Evolutionary conservation across 2,888 invertebrate species (phyloP), one percentile per base, ranked within the genome.

Genomic region (Chrysopilus asiliformis): DNA sequence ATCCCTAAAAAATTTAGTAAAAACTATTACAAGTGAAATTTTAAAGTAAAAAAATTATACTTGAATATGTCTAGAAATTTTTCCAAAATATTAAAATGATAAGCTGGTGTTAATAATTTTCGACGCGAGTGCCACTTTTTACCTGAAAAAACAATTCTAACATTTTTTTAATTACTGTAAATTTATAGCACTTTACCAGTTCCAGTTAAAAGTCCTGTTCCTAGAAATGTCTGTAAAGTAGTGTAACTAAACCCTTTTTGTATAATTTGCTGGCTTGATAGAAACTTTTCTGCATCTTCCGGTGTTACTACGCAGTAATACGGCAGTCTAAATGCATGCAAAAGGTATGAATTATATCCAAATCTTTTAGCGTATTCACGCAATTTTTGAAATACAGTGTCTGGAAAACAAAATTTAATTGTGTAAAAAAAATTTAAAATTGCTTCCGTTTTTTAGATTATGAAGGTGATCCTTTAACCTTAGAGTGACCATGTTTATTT

Each of bases 11-110:
- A 61, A 17, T 61, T 57, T 4, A 72, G 65, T 43, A 79, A 76
- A 41, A 71, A 70, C 8, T 7, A 25, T n/a, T n/a, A 6, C n/a
- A 13, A 25, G 13, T 4, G 5, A 25, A 26, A 26, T 8, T 5
- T 8, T 10, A 24, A 51, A 50, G 7, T 39, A 38, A 22, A 22
- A 8, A 8, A 22, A 22, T 8, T 10, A 8, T 22, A 22, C 49
- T 80, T 72, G 51, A 83, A 81, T 0, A 78, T 70, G 3, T 74
- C 73, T 6, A 79, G 57, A 53, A 81, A 84, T 45, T 78, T 71
- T 49, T 80, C 76, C 29, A 84, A 58, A 38, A 84, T 80, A 49
- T 76, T 75, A 54, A 82, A 83, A 55, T 85, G 84, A 55, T 84
- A 85, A 0, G 83, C 72, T 3, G 83, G 82, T 1, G 83, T 82